Conservation (phyloP, 2,113 vertebrate genomes). For the Bufo bufo region DNA sequence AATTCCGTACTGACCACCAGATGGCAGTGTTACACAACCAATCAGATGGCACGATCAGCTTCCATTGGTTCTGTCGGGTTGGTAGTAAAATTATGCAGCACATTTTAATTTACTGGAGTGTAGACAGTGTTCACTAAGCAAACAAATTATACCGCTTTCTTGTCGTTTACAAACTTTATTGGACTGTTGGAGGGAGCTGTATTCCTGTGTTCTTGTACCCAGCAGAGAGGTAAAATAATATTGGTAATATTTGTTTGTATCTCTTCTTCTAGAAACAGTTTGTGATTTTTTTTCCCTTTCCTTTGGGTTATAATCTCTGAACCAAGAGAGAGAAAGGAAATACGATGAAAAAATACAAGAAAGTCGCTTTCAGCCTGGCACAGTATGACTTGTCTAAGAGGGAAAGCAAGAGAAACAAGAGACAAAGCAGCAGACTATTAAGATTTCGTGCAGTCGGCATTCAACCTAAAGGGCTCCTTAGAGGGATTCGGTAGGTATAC, state of each 20-base stretch:
- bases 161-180: constrained; percentile 48
- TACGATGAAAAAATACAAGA: constrained; percentile 12
- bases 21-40: constrained; percentile 71
- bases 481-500: background rate
- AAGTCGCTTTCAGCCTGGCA: background rate
- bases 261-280: background rate
- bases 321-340: background rate
- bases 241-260: constrained; percentile 40
- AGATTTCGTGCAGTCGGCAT: background rate
- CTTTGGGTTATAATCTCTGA: background rate
- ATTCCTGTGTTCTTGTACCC: constrained; percentile 6
- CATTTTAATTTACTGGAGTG: constrained; percentile 49
- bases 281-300: background rate
- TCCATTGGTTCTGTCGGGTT: background rate
- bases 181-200: constrained; percentile 24
- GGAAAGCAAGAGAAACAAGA: background rate
- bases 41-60: constrained; percentile 34
- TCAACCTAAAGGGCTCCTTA: background rate
- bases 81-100: constrained; percentile 35
- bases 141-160: constrained; percentile 47
- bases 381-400: background rate
- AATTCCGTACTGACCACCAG: constrained; percentile 62
- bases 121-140: constrained; percentile 13
- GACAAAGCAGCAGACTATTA: background rate
- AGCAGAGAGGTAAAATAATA: constrained; percentile 16